Conservation (phyloP, 2,888 invertebrate species). For the Hymenopus coronatus region DNA sequence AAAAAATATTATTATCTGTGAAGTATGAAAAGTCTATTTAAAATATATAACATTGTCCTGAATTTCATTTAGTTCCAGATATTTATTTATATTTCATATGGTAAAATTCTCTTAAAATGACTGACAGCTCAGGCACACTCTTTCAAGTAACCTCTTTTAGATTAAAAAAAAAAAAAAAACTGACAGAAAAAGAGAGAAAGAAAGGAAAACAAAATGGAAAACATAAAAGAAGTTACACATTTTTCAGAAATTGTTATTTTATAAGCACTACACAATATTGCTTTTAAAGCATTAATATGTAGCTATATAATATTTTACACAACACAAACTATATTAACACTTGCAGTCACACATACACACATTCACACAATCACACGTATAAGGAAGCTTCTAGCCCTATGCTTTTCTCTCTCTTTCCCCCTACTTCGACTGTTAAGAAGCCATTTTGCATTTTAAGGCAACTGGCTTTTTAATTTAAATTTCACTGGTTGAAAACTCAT, state of each 20-base stretch:
- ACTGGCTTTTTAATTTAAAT: neutral
- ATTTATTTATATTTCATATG: neutral
- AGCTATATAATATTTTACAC: neutral
- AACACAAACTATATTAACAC: neutral
- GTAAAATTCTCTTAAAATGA: neutral
- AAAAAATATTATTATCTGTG: neutral
- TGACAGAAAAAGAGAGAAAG: too few relatives aligned
- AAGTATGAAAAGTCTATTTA: neutral
- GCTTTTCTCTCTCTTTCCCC: neutral
- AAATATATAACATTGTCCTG: neutral
- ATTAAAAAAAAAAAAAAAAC: neutral
- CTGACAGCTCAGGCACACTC: neutral
- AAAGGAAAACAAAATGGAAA: neutral
- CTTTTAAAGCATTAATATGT: neutral
- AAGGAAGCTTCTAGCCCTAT: slow-evolving; percentile 5
- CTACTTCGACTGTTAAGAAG: neutral
- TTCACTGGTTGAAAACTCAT: neutral
- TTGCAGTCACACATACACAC: neutral
- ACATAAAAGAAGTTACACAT: neutral
- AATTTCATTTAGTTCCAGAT: neutral
- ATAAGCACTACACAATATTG: neutral
- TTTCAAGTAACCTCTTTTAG: neutral
- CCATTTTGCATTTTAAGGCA: neutral
- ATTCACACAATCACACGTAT: neutral
- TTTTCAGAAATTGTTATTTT: neutral